phyloP scores from a whole-genome alignment of 2,888 invertebrate genomes.

The Acronicta leporina region DNA sequence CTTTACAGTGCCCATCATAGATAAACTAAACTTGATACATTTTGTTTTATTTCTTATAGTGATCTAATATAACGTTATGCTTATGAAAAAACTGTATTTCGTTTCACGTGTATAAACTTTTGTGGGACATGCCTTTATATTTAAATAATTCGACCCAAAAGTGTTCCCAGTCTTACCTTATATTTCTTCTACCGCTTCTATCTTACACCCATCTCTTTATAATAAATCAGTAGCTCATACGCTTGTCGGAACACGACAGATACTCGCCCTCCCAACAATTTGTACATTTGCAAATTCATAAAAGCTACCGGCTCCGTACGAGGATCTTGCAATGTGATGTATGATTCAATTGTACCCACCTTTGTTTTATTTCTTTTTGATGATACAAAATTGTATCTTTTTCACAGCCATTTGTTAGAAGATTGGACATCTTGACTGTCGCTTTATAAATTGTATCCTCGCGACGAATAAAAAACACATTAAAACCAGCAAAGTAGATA shows the following conservation, averaged over 20 bases:
- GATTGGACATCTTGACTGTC: too few species aligned
- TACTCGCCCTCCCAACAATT: slow-evolving; percentile 29
- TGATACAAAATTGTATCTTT: background rate
- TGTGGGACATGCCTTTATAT: background rate
- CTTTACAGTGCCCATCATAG: too few species aligned
- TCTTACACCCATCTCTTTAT: slow-evolving; percentile 12
- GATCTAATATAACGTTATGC: background rate
- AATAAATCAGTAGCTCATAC: slow-evolving; percentile 44
- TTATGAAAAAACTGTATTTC: background rate
- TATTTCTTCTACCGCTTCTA: slow-evolving; percentile 15
- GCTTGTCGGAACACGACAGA: slow-evolving; percentile 43
- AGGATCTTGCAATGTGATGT: slow-evolving; percentile 20
- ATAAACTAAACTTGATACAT: too few species aligned
- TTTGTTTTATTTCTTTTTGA: slow-evolving; percentile 28
- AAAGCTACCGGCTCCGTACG: slow-evolving; percentile 26
- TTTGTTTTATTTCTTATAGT: too few species aligned
- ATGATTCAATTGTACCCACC: slow-evolving; percentile 21
- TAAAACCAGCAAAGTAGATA: too few species aligned
- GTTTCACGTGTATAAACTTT: background rate
- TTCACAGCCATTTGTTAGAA: background rate
- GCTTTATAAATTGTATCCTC: background rate
- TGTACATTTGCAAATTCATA: slow-evolving; percentile 43
- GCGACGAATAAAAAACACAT: too few species aligned
- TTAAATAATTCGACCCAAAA: slow-evolving; percentile 3
- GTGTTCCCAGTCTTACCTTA: background rate